Evolutionary conservation across 2,113 vertebrate species (phyloP).

Genomic region (Gymnarchus niloticus): DNA sequence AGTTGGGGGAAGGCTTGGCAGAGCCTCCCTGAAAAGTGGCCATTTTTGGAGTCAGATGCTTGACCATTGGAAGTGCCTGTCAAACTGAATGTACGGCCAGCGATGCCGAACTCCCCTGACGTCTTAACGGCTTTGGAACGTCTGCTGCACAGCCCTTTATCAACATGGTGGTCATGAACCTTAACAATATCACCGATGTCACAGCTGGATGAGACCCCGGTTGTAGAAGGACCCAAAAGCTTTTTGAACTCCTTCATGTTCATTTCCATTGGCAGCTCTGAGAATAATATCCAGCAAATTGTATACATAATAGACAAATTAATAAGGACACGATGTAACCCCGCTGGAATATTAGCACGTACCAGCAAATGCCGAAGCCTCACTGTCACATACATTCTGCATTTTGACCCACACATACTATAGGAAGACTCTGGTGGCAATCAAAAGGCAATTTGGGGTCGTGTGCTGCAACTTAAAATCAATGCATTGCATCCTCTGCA

Average conservation of each 20-base stretch:
- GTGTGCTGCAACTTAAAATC: too few species aligned
- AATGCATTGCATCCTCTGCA: background rate
- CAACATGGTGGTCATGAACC: background rate
- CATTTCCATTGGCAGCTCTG: background rate
- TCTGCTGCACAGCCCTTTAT: background rate
- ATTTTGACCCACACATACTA: background rate
- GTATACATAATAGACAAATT: background rate
- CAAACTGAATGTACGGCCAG: background rate
- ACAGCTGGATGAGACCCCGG: background rate
- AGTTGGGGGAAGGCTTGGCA: constrained; percentile 5
- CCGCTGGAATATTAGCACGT: too few species aligned
- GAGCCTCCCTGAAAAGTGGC: background rate
- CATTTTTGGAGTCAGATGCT: constrained; percentile 1
- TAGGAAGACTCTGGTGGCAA: background rate
- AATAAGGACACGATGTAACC: background rate
- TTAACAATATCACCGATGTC: background rate
- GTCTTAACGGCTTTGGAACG: background rate
- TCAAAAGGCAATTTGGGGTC: background rate
- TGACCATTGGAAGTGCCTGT: background rate
- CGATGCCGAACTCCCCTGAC: background rate
- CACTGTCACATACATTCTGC: background rate
- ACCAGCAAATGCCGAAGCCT: background rate
- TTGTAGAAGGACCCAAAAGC: background rate
- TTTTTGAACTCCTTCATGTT: background rate
- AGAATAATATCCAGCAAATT: too few species aligned